Base-by-base conservation (phyloP, 1,140 invertebrate species). In the Radopholus similis region DNA sequence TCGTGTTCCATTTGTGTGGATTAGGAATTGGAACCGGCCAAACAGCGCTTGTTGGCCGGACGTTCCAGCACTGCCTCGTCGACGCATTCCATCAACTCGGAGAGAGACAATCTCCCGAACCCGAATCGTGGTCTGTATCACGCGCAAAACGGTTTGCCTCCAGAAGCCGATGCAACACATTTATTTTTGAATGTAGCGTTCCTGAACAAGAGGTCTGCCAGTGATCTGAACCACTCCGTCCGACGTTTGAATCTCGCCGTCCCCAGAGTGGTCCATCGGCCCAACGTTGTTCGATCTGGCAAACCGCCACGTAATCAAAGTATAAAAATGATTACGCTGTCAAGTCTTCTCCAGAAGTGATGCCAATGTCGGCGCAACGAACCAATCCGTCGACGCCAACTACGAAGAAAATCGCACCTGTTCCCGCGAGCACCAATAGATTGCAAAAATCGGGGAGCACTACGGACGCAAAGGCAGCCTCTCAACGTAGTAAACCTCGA, bases 31-130 rank as follows among this genome's bases (percentile, higher is more conserved):
- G 94, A 97, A 79, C 84, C 88, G 1, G 87, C 88, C 3, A 92
- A 92, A 66, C 90, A 95, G 84, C 88, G 90, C 67, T 88, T 90
- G 64, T 81, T 96, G 8, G 89, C 90, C 73, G 85, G 87, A 4
- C 89, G 90, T 53, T 59, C 80, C 1, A 77, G 74, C 53, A 67
- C 80, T n/a, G 69, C 74, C 21, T 77, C 77, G 21, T 73, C 74
- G 18, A 70, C 69, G 9, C 74, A 79, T 37, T 79, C 76, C 8
- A 54, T 78, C 28, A 79, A 83, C 63, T 83, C 84, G 26, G 83
- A 84, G 67, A 65, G 75, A 8, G 71, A 68, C 55, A 54, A 66
- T 68, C 53, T 70, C 4, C 68, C 66, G 23, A 51, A 53, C 34
- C 40, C 68, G 18, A 70, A 62, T 28, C 47, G 40, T n/a, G 68